Base-by-base conservation (phyloP, 2,113 vertebrate genomes). In the Chrysemys picta region DNA sequence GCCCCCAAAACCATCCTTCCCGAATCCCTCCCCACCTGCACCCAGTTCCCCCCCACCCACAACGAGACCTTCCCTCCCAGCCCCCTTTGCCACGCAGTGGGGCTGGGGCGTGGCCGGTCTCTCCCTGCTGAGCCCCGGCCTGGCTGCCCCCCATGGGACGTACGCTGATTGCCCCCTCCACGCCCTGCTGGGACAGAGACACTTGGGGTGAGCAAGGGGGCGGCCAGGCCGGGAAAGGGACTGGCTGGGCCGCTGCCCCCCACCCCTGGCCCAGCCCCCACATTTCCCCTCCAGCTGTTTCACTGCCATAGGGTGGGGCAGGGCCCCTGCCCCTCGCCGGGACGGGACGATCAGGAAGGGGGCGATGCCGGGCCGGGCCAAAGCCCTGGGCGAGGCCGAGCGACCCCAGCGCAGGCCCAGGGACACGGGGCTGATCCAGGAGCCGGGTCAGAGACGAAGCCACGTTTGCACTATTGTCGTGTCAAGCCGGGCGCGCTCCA, bases 121-220 rank as follows among this genome's bases (percentile, higher is more conserved):
- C 31, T 35, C 59, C 14, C 62, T 35, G 31, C 62, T 19, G 35
- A 35, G 75, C 9, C 12, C 24, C 13, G 45, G 50, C 31, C 52
- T 24, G 80, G 31, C 80, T 53, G 80, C 80, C 50, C 49, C 47
- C 80, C 50, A 4, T 29, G 45, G 62, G 31, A 65, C 21, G 9
- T 45, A 62, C 17, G 19, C 16, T 96, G 2, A 53, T 93, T 1
- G 84, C 88, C 22, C 92, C 90, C 78, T 92, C 2, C 50, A 5
- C 14, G 91, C 6, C 96, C 95, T 2, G 95, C 96, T 1, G 84
- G 90, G 1, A 97, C 97, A 84, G 93, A 91, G 65, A 85, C 94
- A 65, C 98, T 98, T 59, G 5, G 76, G 84, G 91, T 91, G 65
- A 87, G 93, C 54, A 98, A 98, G 76, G n/a, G 76, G n/a, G 75